phyloP scores from a whole-genome alignment of 2,797 vertebrate species.

The Protonibea diacanthus region DNA sequence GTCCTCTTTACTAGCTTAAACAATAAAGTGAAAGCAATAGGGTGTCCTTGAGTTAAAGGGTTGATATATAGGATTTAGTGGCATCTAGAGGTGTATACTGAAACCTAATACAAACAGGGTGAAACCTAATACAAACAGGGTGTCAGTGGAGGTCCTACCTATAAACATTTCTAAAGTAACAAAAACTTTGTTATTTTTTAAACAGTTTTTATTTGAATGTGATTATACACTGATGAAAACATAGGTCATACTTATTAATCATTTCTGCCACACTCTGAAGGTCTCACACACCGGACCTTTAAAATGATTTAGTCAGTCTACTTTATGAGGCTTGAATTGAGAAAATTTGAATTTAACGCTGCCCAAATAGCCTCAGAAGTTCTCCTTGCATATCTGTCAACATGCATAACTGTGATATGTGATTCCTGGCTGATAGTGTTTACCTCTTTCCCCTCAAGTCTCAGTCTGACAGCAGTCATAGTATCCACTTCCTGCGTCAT shows the following conservation, averaged over 20 bases:
- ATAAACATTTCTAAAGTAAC: too few relatives aligned
- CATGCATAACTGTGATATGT: not conserved
- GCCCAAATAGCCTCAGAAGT: not conserved
- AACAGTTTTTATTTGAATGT: too few relatives aligned
- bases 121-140: too few relatives aligned
- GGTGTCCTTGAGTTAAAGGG: not conserved
- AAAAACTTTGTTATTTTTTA: too few relatives aligned
- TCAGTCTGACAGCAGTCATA: not conserved
- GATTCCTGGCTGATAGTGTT: not conserved
- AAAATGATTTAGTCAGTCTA: not conserved
- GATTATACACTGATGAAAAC: too few relatives aligned
- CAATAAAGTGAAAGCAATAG: not conserved
- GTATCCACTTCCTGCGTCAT: not conserved
- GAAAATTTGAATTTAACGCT: not conserved
- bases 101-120: too few relatives aligned
- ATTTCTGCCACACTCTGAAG: too few relatives aligned
- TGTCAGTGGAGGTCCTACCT: too few relatives aligned
- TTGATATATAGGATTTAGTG: too few relatives aligned
- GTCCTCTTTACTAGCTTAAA: not conserved
- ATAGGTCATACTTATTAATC: too few relatives aligned
- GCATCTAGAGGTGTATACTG: too few relatives aligned
- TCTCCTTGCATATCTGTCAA: not conserved
- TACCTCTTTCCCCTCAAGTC: not conserved
- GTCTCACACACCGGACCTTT: too few relatives aligned
- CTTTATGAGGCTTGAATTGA: not conserved